Evolutionary conservation across 2,797 vertebrate genomes (phyloP).

Genomic region (Oceanodroma leucorhoa): DNA sequence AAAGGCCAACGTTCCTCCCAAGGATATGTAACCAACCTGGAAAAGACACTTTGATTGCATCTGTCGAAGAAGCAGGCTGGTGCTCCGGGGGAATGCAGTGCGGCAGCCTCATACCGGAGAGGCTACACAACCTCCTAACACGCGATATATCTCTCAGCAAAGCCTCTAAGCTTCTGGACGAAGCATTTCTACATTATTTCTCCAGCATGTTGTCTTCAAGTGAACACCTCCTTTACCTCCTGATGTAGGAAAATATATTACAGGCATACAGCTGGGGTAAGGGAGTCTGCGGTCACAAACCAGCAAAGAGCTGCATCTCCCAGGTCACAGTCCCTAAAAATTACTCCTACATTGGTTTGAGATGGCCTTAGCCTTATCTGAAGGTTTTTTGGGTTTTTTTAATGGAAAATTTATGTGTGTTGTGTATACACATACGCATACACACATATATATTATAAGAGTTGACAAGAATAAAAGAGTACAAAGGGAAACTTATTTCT

Average conservation of each 20-base stretch:
- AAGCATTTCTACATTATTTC: neutral
- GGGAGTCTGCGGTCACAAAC: neutral
- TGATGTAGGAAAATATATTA: rapidly evolving
- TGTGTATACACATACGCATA: neutral
- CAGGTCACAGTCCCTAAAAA: neutral
- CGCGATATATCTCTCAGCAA: rapidly evolving
- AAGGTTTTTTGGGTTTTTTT: neutral
- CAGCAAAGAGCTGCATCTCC: neutral
- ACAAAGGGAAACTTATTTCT: neutral
- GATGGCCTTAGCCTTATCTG: neutral
- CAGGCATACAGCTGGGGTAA: neutral
- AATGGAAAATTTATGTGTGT: neutral
- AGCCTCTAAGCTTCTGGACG: neutral
- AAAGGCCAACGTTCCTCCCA: neutral
- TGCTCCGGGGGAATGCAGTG: rapidly evolving
- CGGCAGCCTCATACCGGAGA: neutral
- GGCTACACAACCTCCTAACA: neutral
- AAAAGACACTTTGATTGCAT: neutral
- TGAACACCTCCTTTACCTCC: neutral
- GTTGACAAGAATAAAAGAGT: neutral
- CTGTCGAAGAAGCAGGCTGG: neutral
- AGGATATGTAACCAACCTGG: neutral
- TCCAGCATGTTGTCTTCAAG: neutral
- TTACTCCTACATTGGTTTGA: neutral
- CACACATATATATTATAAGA: neutral